Evolutionary conservation across 2,113 vertebrate genomes (phyloP), one percentile per base, ranked within the genome.

Genomic region (Tauraco erythrolophus): DNA sequence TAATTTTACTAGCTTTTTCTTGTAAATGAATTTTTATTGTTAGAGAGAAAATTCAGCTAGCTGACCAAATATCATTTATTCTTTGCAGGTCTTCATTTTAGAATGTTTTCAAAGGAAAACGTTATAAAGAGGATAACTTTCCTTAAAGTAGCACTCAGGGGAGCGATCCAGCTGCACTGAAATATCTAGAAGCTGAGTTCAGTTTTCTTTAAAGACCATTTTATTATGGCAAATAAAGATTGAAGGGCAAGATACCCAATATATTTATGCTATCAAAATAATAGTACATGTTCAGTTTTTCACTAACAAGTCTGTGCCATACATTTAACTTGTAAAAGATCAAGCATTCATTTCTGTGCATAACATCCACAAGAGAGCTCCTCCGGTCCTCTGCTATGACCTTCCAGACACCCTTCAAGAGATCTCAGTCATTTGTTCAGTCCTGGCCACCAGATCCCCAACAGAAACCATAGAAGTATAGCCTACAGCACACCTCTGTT

Each of bases 251-350:
- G 18, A 53, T 53, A 77, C 7, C 4, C 3, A 65, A 76, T 31
- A 65, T 0, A 58, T 75, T 57, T 51, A 3, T 37, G 5, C 25
- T 50, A 62, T 45, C 41, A 61, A 88, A 90, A 69, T 81, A 58
- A 25, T 58, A 46, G 8, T 56, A 65, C 10, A 69, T 51, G n/a
- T 86, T 70, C 43, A 46, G 21, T n/a, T 77, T 84, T 77, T 64
- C 31, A 31, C 74, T 56, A 83, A 62, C 5, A 53, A 37, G 66
- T 86, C 31, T 0, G 0, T 68, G 18, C 7, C 31, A 64, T 15
- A 28, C 19, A 27, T 30, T 77, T 79, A 45, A 78, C 19, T 65
- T 81, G 3, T 46, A 43, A 76, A 76, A 69, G 33, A 74, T 33
- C 48, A 74, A 33, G 14, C 17, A n/a, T 64, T 58, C 14, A 9